Conservation (phyloP, 2,797 vertebrate genomes). For the Halcyon badia region DNA sequence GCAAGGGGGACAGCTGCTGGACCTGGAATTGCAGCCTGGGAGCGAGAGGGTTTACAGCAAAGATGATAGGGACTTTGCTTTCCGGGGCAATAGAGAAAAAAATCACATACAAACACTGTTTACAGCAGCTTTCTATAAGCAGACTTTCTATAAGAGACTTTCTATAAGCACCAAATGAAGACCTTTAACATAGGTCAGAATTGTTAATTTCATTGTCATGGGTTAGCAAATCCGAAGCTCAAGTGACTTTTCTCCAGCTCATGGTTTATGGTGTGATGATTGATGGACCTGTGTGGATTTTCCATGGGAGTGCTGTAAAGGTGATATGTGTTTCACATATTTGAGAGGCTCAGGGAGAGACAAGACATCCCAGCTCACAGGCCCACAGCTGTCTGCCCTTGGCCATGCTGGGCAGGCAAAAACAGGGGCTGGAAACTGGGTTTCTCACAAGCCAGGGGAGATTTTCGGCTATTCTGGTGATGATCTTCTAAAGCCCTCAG, state of each 20-base stretch:
- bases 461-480: neutral
- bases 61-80: neutral
- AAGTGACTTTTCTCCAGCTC: neutral
- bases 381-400: neutral
- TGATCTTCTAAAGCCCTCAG: too few species aligned
- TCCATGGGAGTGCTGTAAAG: neutral
- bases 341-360: neutral
- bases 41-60: neutral
- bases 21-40: neutral
- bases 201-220: neutral
- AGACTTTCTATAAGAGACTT: neutral
- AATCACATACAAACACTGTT: neutral
- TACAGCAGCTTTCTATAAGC: neutral
- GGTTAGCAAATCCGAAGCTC: neutral
- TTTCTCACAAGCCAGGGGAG: neutral
- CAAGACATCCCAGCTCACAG: neutral
- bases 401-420: rapidly evolving
- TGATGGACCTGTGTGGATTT: neutral
- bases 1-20: neutral
- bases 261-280: neutral
- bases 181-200: rapidly evolving
- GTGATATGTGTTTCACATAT: neutral
- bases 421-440: neutral
- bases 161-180: neutral
- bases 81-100: neutral